These are phyloP conservation scores for Suillia variegata DNA, from an alignment of 2,888 invertebrate genomes.

Conservation along the genomic window DNA sequence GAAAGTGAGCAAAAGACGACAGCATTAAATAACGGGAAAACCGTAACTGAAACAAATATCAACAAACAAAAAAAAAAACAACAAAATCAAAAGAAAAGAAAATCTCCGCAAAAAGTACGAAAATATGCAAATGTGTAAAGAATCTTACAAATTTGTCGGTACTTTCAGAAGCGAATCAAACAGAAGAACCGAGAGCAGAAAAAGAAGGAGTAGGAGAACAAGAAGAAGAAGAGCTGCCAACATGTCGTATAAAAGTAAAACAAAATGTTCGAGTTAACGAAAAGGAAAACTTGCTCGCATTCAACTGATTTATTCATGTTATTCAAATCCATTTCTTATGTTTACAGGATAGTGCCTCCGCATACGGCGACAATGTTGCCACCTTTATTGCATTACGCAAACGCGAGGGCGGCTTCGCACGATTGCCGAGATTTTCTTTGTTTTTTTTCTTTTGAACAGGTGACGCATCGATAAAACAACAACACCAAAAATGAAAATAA, in stretches of 20 bases:
- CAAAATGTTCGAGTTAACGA: background rate
- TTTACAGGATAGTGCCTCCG: slow-evolving; percentile 6
- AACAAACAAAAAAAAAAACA: background rate
- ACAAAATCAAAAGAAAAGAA: slow-evolving; percentile 6
- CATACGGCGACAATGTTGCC: background rate
- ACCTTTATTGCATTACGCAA: no score
- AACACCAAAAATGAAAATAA: background rate
- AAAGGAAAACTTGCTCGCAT: background rate
- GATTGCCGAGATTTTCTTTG: no score
- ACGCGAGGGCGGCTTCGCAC: no score
- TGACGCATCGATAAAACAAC: background rate
- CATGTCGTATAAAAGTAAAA: no score
- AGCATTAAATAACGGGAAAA: background rate
- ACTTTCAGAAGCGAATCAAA: slow-evolving; percentile 48
- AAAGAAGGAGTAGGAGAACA: no score
- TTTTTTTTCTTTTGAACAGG: no score
- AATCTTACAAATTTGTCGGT: slow-evolving; percentile 51
- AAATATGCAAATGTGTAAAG: slow-evolving; percentile 50
- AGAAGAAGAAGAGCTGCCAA: no score
- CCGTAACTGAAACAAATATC: background rate
- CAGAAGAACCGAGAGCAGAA: slow-evolving; percentile 21
- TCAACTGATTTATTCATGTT: slow-evolving; percentile 36
- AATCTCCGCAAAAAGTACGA: slow-evolving; percentile 5
- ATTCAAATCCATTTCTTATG: slow-evolving; percentile 36
- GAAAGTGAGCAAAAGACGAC: background rate